Percentiles rank a stretch among this genome's conserved stretches.
These are phyloP conservation scores for Chymomyza procnemis DNA, from an alignment of 2,888 invertebrate genomes.

Conservation along the genomic window DNA sequence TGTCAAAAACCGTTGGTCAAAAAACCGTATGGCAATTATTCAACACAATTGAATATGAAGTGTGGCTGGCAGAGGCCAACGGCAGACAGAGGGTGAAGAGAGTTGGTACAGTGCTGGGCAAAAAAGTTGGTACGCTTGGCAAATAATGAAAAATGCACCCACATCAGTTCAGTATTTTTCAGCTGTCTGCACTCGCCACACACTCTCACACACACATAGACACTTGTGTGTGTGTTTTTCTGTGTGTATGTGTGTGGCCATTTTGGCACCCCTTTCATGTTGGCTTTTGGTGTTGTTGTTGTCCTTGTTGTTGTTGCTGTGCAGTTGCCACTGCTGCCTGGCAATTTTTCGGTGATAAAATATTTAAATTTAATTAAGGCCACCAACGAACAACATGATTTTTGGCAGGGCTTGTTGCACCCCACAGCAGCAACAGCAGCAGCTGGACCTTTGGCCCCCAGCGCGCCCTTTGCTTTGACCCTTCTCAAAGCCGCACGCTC, in stretches of 20 bases:
- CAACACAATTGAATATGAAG: slow-evolving; percentile 78
- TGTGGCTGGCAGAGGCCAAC: slow-evolving; percentile 63
- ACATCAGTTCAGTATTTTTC: slow-evolving; percentile 72
- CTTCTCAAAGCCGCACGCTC: slow-evolving; percentile 14
- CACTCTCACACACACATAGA: slow-evolving; percentile 26
- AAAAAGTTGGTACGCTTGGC: slow-evolving; percentile 64
- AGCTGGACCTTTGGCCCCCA: slow-evolving; percentile 55
- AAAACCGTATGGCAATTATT: slow-evolving; percentile 77
- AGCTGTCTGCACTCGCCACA: slow-evolving; percentile 63
- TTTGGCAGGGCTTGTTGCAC: slow-evolving; percentile 32
- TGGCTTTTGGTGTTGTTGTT: slow-evolving; percentile 35
- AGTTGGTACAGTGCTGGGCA: slow-evolving; percentile 8
- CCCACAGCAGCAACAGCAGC: slow-evolving; percentile 52
- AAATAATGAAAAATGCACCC: slow-evolving; percentile 74
- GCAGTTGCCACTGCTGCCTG: slow-evolving; percentile 68
- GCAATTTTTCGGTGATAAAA: slow-evolving; percentile 78
- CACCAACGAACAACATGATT: slow-evolving; percentile 74
- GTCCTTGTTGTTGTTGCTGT: slow-evolving; percentile 54
- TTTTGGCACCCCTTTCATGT: slow-evolving; percentile 68
- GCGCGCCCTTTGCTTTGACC: neutral
- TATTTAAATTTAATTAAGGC: slow-evolving; percentile 79
- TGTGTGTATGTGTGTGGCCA: slow-evolving; percentile 21
- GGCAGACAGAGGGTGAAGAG: slow-evolving; percentile 20
- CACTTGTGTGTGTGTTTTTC: slow-evolving; percentile 21
- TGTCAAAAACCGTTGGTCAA: slow-evolving; percentile 77